Percentiles rank a stretch among this genome's conserved stretches.
Evolutionary conservation across 1,140 invertebrate genomes (phyloP).

Genomic region (Lasioglossum albipes): DNA sequence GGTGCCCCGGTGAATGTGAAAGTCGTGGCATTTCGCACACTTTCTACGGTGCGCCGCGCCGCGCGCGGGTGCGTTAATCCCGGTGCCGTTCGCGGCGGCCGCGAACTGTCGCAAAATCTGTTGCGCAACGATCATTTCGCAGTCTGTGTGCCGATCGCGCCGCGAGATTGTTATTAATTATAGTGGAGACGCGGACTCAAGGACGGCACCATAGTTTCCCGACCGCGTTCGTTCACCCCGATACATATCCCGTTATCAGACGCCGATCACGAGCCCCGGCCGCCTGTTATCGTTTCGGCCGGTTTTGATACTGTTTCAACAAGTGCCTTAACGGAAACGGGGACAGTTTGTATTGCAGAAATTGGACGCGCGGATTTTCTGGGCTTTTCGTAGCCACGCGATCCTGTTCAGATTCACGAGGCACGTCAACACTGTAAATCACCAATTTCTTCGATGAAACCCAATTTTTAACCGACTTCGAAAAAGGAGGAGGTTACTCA

Average conservation of each 20-base stretch:
- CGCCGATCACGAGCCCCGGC: slow-evolving; percentile 10
- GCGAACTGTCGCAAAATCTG: slow-evolving; percentile 33
- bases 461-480: too few relatives aligned
- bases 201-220: slow-evolving; percentile 14
- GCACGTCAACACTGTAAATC: too few relatives aligned
- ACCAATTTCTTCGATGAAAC: too few relatives aligned
- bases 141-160: slow-evolving; percentile 12
- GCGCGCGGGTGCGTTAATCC: not conserved
- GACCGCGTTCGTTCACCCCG: slow-evolving; percentile 27
- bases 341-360: slow-evolving; percentile 16
- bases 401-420: too few relatives aligned
- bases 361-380: not conserved
- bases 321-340: not conserved
- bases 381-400: too few relatives aligned
- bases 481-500: too few relatives aligned
- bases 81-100: not conserved
- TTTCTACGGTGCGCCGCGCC: slow-evolving; percentile 32
- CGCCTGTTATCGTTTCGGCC: slow-evolving; percentile 18
- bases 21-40: slow-evolving; percentile 63
- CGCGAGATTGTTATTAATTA: slow-evolving; percentile 41
- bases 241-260: slow-evolving; percentile 21
- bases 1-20: slow-evolving; percentile 62
- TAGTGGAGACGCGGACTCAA: slow-evolving; percentile 15
- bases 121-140: slow-evolving; percentile 44
- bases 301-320: slow-evolving; percentile 4